Evolutionary conservation across 2,113 vertebrate genomes (phyloP).

Genomic region (Heterotilapia buettikoferi): DNA sequence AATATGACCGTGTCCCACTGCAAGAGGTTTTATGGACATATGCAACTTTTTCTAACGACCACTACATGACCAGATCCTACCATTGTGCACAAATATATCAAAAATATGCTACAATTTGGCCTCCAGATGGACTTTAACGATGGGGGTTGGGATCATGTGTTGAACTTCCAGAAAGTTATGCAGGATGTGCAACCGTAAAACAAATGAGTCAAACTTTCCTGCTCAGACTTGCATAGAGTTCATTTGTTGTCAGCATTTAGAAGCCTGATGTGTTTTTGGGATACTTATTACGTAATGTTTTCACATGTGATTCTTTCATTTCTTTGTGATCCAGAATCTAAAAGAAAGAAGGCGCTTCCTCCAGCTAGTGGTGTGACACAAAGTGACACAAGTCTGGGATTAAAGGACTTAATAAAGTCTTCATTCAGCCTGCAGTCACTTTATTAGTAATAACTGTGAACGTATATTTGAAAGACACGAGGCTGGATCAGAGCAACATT

Average conservation of each 20-base stretch:
- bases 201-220: background rate
- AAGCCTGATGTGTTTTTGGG: background rate
- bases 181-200: background rate
- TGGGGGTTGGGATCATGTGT: background rate
- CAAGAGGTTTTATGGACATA: background rate
- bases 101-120: background rate
- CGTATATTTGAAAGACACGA: background rate
- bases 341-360: background rate
- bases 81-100: background rate
- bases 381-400: background rate
- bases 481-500: background rate
- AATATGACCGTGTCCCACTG: background rate
- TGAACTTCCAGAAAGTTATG: background rate
- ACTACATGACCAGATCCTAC: rapidly evolving
- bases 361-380: background rate
- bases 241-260: background rate
- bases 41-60: background rate
- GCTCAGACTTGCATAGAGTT: background rate
- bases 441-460: background rate
- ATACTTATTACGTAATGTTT: background rate
- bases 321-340: background rate
- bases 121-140: background rate
- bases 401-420: background rate
- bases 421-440: background rate
- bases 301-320: background rate